Percentiles rank a stretch among this genome's conserved stretches.
phyloP scores from a whole-genome alignment of 2,113 vertebrate genomes.

The Oenanthe oenanthe region DNA sequence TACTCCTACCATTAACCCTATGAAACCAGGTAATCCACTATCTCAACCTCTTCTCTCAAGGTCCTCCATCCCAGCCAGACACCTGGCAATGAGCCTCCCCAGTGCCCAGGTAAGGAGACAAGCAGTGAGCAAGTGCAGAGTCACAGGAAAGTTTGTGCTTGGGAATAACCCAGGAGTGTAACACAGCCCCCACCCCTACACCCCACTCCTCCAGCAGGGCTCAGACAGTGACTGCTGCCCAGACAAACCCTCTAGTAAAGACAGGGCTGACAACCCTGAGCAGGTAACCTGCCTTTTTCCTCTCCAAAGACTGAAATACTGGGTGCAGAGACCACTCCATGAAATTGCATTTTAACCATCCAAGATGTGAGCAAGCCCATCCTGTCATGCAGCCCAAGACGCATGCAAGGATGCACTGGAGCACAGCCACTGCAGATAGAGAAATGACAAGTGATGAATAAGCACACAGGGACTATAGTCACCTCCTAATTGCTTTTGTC shows the following conservation, averaged over 20 bases:
- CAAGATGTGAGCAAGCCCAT: background rate
- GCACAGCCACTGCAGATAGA: background rate
- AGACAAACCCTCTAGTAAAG: background rate
- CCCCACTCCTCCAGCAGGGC: background rate
- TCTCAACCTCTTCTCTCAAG: background rate
- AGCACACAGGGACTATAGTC: background rate
- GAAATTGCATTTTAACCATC: background rate
- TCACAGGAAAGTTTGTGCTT: background rate
- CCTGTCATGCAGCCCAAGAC: fast-evolving
- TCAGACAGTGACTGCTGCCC: background rate
- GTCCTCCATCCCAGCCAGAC: background rate
- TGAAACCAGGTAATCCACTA: background rate
- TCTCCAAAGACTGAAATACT: background rate
- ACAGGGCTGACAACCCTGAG: background rate
- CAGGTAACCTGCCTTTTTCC: background rate
- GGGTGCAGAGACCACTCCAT: background rate
- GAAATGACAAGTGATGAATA: background rate
- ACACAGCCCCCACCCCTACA: background rate
- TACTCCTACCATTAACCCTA: background rate
- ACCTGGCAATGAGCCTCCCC: background rate
- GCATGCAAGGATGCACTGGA: fast-evolving
- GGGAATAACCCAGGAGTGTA: background rate
- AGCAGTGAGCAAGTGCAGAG: background rate
- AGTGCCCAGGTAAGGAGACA: background rate
- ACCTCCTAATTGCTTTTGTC: background rate